Percentiles rank a stretch among this genome's conserved stretches.
phyloP scores from a whole-genome alignment of 2,797 vertebrate species.

The Sebastes diploproa region DNA sequence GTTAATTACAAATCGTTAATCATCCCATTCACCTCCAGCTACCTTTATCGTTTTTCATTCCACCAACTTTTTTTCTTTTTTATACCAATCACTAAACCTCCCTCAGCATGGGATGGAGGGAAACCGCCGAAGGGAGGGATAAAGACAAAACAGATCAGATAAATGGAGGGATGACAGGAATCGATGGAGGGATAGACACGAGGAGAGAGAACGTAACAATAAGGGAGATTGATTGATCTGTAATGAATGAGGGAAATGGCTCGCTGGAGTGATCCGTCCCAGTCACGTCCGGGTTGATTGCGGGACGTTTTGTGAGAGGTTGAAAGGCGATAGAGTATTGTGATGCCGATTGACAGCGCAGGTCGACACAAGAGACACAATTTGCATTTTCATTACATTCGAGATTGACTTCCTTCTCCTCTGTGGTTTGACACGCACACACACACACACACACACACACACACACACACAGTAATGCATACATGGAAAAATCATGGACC shows the following conservation, averaged over 20 bases:
- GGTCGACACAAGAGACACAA: constrained; percentile 53
- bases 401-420: constrained; percentile 56
- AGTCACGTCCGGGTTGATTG: constrained; percentile 42
- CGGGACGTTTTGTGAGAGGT: constrained; percentile 23
- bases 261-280: constrained; percentile 37
- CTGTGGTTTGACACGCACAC: constrained; percentile 34
- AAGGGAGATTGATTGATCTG: constrained; percentile 61
- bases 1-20: constrained; percentile 66
- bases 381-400: constrained; percentile 76
- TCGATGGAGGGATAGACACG: constrained; percentile 49
- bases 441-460: not conserved
- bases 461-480: not conserved
- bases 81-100: constrained; percentile 27
- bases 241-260: constrained; percentile 64
- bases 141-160: constrained; percentile 40
- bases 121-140: constrained; percentile 29
- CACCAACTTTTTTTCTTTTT: constrained; percentile 11
- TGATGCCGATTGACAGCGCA: constrained; percentile 69
- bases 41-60: constrained; percentile 38
- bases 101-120: not conserved
- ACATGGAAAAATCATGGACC: constrained; percentile 14
- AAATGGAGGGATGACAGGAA: constrained; percentile 54
- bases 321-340: constrained; percentile 40
- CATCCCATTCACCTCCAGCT: constrained; percentile 27
- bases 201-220: constrained; percentile 53